A percentile compares a stretch with the other conserved stretches of the same genome.
These are phyloP conservation scores for Argyresthia goedartella DNA, from an alignment of 2,888 invertebrate genomes.

Conservation along the genomic window DNA sequence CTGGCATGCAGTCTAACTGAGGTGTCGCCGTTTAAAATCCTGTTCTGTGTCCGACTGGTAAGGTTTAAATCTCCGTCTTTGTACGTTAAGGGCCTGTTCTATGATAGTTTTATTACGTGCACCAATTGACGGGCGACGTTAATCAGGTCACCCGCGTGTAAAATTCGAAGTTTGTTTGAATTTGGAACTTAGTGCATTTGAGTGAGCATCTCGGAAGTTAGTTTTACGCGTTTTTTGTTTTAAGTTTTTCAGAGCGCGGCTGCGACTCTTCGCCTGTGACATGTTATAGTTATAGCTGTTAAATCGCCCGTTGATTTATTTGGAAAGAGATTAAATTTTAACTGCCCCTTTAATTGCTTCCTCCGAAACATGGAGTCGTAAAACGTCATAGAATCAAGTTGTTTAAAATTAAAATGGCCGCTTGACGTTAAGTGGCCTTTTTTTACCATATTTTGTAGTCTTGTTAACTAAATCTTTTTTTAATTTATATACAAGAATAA, in stretches of 20 bases:
- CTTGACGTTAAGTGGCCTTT: slow-evolving; percentile 7
- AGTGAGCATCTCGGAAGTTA: slow-evolving; percentile 15
- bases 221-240: slow-evolving; percentile 16
- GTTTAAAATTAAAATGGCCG: slow-evolving; percentile 14
- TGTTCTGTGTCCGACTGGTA: not conserved
- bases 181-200: not conserved
- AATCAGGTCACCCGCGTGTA: slow-evolving; percentile 26
- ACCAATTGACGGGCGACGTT: slow-evolving; percentile 12
- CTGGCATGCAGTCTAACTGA: not conserved
- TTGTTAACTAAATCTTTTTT: too few species aligned
- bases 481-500: too few species aligned
- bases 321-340: slow-evolving; percentile 34
- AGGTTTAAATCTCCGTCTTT: not conserved
- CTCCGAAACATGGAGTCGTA: slow-evolving; percentile 29
- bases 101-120: slow-evolving; percentile 1
- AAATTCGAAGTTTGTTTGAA: not conserved
- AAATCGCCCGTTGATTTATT: slow-evolving; percentile 29
- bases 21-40: not conserved
- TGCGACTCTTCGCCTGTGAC: slow-evolving; percentile 23
- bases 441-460: too few species aligned
- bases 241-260: slow-evolving; percentile 7
- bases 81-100: not conserved
- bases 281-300: slow-evolving; percentile 23
- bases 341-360: slow-evolving; percentile 48
- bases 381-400: slow-evolving; percentile 14